Conservation (phyloP, 2,888 invertebrate genomes). For the Encarsia formosa region DNA sequence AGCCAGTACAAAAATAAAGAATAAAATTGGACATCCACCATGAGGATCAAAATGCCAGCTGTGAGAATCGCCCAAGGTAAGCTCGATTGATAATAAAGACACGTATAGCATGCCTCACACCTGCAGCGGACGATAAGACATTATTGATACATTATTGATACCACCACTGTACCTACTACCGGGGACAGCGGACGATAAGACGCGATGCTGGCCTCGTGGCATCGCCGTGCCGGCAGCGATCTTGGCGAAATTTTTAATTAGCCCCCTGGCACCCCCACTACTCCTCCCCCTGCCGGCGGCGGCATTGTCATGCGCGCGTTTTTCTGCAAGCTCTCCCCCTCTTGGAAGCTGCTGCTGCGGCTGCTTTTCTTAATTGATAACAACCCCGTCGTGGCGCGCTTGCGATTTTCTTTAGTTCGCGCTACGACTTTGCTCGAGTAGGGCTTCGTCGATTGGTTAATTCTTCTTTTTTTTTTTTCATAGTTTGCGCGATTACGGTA, state of each 20-base stretch:
- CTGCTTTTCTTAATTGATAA: not conserved
- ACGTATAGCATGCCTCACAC: too few relatives aligned
- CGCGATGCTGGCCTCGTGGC: not conserved
- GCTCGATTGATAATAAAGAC: too few relatives aligned
- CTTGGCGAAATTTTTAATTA: constrained; percentile 50
- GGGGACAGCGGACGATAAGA: not conserved
- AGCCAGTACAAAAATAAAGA: too few relatives aligned
- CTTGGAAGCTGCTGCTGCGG: constrained; percentile 16
- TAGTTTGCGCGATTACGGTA: too few relatives aligned
- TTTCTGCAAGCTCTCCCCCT: constrained; percentile 48
- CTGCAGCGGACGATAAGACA: too few relatives aligned
- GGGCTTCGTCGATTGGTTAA: too few relatives aligned
- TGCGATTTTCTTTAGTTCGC: not conserved
- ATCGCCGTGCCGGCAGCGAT: constrained; percentile 24
- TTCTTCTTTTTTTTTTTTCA: too few relatives aligned
- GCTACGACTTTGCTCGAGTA: not conserved
- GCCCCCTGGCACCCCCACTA: constrained; percentile 38
- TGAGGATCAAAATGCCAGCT: constrained; percentile 97
- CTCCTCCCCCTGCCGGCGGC: constrained; percentile 27
- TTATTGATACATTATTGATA: too few relatives aligned
- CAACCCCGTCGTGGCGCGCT: not conserved
- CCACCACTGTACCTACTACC: not conserved
- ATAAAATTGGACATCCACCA: too few relatives aligned
- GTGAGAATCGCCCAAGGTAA: constrained; percentile 95
- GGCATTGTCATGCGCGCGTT: constrained; percentile 53